phyloP scores from a whole-genome alignment of 2,113 vertebrate genomes.

The Nannobrachium achirus region DNA sequence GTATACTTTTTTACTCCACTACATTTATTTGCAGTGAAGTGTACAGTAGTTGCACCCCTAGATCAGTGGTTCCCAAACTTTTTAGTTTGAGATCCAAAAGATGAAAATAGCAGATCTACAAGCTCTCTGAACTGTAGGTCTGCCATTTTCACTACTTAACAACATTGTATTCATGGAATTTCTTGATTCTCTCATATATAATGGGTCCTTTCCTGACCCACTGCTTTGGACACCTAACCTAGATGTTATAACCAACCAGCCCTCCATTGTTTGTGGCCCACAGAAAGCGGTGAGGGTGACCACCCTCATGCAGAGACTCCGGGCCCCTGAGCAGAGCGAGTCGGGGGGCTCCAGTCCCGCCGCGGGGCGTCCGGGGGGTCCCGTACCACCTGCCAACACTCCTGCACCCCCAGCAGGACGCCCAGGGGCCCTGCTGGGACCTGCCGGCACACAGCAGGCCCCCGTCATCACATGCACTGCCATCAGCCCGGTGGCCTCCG shows the following conservation, averaged over 20 bases:
- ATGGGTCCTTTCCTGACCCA: neutral
- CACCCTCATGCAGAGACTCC: constrained; percentile 95
- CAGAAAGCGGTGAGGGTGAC: constrained; percentile 98
- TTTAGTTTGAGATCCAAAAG: too few species aligned
- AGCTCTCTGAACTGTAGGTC: too few species aligned
- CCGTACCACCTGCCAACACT: constrained; percentile 43
- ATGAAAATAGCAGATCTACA: too few species aligned
- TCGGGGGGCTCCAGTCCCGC: constrained; percentile 65
- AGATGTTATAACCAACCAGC: neutral
- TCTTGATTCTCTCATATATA: too few species aligned
- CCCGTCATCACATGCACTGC: constrained; percentile 65
- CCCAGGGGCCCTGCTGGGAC: constrained; percentile 24
- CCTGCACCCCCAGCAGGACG: constrained; percentile 57
- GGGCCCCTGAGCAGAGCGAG: constrained; percentile 88
- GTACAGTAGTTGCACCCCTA: too few species aligned
- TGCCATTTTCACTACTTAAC: too few species aligned
- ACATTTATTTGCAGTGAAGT: too few species aligned
- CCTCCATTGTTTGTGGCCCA: constrained; percentile 9
- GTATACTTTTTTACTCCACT: too few species aligned
- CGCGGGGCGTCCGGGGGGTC: constrained; percentile 63
- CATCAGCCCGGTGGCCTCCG: constrained; percentile 44
- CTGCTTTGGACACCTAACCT: neutral
- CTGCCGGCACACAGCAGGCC: constrained; percentile 66
- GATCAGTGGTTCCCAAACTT: too few species aligned
- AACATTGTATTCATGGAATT: too few species aligned